phyloP scores from a whole-genome alignment of 1,140 invertebrate species.

The Sarcophaga bullata region DNA sequence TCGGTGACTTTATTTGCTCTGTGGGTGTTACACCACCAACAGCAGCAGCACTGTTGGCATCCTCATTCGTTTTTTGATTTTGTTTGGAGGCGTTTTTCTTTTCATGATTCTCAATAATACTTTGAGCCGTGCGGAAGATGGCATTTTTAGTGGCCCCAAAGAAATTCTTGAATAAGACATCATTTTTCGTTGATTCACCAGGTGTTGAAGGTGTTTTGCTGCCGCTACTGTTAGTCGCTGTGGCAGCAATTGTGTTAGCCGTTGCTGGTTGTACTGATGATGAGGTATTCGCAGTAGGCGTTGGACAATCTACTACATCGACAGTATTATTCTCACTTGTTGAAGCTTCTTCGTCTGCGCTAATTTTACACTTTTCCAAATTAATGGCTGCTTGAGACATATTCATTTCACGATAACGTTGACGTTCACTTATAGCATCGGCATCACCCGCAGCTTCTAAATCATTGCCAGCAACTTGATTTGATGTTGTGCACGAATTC shows the following conservation, averaged over 20 bases:
- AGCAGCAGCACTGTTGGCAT: conserved; percentile 31
- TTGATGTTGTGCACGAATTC: not conserved
- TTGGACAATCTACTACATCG: conserved; percentile 46
- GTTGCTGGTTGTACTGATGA: conserved; percentile 43
- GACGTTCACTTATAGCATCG: conserved; percentile 47
- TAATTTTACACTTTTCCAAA: conserved; percentile 46
- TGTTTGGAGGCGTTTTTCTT: conserved; percentile 65
- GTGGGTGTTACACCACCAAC: conserved; percentile 40
- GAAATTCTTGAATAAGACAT: conserved; percentile 64
- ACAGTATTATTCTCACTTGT: conserved; percentile 36
- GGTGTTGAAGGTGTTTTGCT: conserved; percentile 22
- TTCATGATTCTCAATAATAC: conserved; percentile 65
- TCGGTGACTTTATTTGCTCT: conserved; percentile 59
- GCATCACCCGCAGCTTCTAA: conserved; percentile 9
- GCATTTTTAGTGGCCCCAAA: conserved; percentile 65
- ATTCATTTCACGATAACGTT: conserved; percentile 63
- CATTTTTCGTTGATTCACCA: conserved; percentile 56
- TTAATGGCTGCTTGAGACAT: conserved; percentile 61
- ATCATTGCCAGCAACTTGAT: conserved; percentile 21
- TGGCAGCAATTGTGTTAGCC: not conserved
- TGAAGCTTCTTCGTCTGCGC: not conserved
- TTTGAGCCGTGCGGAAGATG: conserved; percentile 65
- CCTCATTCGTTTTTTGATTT: conserved; percentile 57
- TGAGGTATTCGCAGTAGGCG: conserved; percentile 46
- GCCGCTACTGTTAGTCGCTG: conserved; percentile 30